Base-by-base conservation (phyloP, 2,113 vertebrate genomes). In the Muscicapa adusta region DNA sequence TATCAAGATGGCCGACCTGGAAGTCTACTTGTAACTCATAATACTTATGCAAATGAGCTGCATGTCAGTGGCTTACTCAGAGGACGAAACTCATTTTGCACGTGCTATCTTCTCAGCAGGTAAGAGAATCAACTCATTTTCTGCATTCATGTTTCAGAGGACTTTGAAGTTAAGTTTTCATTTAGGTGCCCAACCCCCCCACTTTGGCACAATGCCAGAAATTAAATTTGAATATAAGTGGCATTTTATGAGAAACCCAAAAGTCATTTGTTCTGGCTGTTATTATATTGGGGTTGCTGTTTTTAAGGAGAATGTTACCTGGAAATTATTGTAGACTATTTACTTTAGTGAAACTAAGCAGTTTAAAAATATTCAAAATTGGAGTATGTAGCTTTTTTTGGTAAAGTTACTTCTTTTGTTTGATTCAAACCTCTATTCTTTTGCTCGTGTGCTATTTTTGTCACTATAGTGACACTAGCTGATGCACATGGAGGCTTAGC, bases 1-100 rank as follows among this genome's bases (percentile, higher is more conserved):
- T 78, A 50, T 97, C 96, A 97, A 98, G 95, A 97, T 98, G 96
- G 95, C 97, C 48, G 94, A 97, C 95, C 83, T 97, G 97, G 95
- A 97, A 96, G 88, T 96, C 94, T 97, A 77, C 76, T 96, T 96
- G 61, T 97, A 97, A 93, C 76, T 93, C 67, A 19, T 95, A 94
- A 74, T 91, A 33, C 66, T 88, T 96, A 95, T 89, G 96, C 89
- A 97, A 96, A 96, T 97, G 94, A 97, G 95, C 68, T 97, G 75
- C 93, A 23, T 73, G 89, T 77, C 56, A 95, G 94, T 96, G 94
- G 58, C 87, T 97, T 96, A 85, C 74, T 94, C 94, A n/a, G 60
- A 98, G 96, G 93, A 97, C 93, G 97, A 98, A 96, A 80, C 94
- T 92, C 40, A 76, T 94, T 96, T 96, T 93, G 93, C 97, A 96